Base-by-base conservation (phyloP, 2,888 invertebrate genomes). In the Agonum fuliginosum region DNA sequence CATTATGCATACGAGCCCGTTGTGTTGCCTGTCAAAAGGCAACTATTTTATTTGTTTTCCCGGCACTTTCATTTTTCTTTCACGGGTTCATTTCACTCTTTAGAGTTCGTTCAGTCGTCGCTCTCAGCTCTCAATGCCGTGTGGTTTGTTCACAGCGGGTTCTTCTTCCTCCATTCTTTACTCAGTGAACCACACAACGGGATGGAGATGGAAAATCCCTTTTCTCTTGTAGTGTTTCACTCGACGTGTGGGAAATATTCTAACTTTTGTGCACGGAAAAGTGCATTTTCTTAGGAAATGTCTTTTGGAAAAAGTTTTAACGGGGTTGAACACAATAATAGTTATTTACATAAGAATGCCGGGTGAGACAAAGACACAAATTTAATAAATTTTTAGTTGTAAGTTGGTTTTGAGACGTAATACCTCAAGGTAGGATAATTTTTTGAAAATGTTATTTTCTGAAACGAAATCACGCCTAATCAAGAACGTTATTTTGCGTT, bases 21-120 rank as follows among this genome's bases (percentile, higher is more conserved):
- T n/a, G n/a, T n/a, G 54, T 12, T 54, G 24, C 22, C 48, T 48
- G 48, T n/a, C 19, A 48, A 48, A 48, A 20, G 48, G 20, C 48
- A 48, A 48, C 48, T 48, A 48, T 48, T 48, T 48, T 48, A n/a
- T 48, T 48, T 48, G 20, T 48, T 48, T 48, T 48, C 20, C 37
- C 12, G 37, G 19, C 20, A 20, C 48, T 48, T 48, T 48, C 48
- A 48, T 48, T 48, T 48, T 20, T 48, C 48, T 48, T 48, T 48
- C 6, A 17, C 14, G 43, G 17, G 43, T 43, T 43, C 43, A 43
- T 43, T 43, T 19, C 22, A n/a, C 14, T 43, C 43, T 12, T 43
- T 43, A 6, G 10, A n/a, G 3, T 48, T 17, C 48, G 48, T 48
- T 22, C 48, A 10, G 19, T 20, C n/a, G n/a, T 48, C 48, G 48